Evolutionary conservation across 2,888 invertebrate genomes (phyloP).

Genomic region (Tinea semifulvella): DNA sequence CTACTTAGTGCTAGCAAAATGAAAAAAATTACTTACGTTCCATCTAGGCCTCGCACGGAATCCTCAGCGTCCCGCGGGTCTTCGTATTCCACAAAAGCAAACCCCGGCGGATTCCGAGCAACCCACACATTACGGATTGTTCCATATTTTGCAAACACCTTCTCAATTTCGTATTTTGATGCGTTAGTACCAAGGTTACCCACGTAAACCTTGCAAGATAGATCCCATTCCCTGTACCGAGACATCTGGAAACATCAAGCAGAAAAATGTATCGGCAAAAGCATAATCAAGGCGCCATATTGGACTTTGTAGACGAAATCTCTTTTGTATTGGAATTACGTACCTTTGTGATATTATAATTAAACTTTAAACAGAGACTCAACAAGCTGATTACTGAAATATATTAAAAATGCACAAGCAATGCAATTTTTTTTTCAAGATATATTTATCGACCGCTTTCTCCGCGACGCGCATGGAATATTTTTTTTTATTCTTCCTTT

Average conservation of each 20-base stretch:
- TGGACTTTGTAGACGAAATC: background rate
- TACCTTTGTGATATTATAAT: background rate
- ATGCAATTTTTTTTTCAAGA: too few species aligned
- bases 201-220: constrained; percentile 92
- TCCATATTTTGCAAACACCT: constrained; percentile 88
- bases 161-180: constrained; percentile 89
- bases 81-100: constrained; percentile 91
- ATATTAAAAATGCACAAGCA: too few species aligned
- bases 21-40: constrained; percentile 55
- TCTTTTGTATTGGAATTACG: background rate
- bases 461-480: too few species aligned
- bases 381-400: too few species aligned
- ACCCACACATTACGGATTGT: constrained; percentile 93
- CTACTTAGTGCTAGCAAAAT: background rate
- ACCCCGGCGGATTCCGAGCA: constrained; percentile 91
- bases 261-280: background rate
- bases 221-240: constrained; percentile 80
- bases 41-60: constrained; percentile 83
- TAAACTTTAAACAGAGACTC: too few species aligned
- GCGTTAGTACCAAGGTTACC: constrained; percentile 92
- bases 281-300: background rate
- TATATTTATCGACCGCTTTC: too few species aligned
- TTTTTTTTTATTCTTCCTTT: too few species aligned
- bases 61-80: constrained; percentile 90
- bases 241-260: constrained; percentile 63